Conservation (phyloP, 1,140 invertebrate species). For the Bombyx mandarina region DNA sequence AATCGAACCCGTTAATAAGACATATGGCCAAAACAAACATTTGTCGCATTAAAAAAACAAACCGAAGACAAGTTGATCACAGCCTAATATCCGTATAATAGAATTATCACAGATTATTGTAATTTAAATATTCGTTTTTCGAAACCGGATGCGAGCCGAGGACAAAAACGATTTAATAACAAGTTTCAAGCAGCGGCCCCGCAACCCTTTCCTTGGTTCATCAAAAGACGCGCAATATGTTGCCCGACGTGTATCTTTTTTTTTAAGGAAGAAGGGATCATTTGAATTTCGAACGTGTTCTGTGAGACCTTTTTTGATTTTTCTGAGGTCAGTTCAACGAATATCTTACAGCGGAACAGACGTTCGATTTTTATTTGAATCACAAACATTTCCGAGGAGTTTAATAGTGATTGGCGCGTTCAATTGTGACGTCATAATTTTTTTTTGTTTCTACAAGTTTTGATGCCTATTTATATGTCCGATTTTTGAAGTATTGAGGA, state of each 20-base stretch:
- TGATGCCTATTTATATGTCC: too few species aligned
- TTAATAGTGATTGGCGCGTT: too few species aligned
- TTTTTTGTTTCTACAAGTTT: too few species aligned
- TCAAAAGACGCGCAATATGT: slow-evolving; percentile 67
- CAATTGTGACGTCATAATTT: too few species aligned
- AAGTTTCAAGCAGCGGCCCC: slow-evolving; percentile 48
- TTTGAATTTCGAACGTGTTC: slow-evolving; percentile 63
- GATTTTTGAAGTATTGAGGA: too few species aligned
- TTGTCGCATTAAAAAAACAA: slow-evolving; percentile 27
- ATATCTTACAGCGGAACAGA: slow-evolving; percentile 33
- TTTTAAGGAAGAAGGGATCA: slow-evolving; percentile 59
- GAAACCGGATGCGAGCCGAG: slow-evolving; percentile 61
- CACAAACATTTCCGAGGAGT: too few species aligned
- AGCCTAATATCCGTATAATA: slow-evolving; percentile 59
- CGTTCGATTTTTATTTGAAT: slow-evolving; percentile 13
- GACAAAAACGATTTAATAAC: slow-evolving; percentile 71
- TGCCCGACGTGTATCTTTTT: slow-evolving; percentile 47
- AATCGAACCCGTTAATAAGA: slow-evolving; percentile 17
- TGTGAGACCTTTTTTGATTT: slow-evolving; percentile 30
- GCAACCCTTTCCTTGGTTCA: slow-evolving; percentile 60
- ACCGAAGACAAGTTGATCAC: slow-evolving; percentile 57
- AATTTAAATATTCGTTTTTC: slow-evolving; percentile 66
- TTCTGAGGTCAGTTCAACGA: slow-evolving; percentile 51
- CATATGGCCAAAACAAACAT: slow-evolving; percentile 60
- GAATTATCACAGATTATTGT: slow-evolving; percentile 67